Conservation (phyloP, 37 sponge, comb jelly and placozoan species). For the Chondrosia reniformis region DNA sequence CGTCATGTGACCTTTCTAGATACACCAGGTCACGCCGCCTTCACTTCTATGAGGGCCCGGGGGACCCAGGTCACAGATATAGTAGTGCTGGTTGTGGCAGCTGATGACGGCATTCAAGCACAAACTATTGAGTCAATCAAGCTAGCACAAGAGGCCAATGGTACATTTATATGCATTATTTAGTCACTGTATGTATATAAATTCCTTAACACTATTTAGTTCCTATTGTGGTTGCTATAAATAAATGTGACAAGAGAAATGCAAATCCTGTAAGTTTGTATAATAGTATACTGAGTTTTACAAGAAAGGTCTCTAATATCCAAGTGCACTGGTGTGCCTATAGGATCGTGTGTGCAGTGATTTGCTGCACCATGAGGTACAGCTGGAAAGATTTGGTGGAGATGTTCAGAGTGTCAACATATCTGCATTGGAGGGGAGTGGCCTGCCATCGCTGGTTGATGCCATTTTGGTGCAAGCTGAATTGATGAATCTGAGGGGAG, state of each 20-base stretch:
- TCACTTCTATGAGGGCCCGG: constrained; percentile 77
- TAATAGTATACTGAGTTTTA: not conserved
- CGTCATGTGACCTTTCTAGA: constrained; percentile 86
- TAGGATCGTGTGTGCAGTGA: constrained; percentile 29
- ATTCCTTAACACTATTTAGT: constrained; percentile 25
- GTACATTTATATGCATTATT: constrained; percentile 29
- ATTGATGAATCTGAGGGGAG: constrained; percentile 43
- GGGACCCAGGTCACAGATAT: constrained; percentile 85
- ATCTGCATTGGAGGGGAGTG: constrained; percentile 66
- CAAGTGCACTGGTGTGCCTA: not conserved
- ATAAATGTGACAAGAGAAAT: constrained; percentile 81
- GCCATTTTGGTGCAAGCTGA: constrained; percentile 72
- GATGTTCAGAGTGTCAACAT: constrained; percentile 78
- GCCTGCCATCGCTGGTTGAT: constrained; percentile 59
- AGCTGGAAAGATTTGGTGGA: constrained; percentile 83
- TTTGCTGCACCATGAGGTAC: constrained; percentile 67
- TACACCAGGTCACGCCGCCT: constrained; percentile 98
- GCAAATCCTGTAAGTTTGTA: constrained; percentile 40
- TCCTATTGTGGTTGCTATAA: constrained; percentile 91
- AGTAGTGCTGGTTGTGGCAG: constrained; percentile 91
- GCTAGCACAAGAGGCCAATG: constrained; percentile 51
- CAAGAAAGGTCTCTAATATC: not conserved
- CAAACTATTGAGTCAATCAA: constrained; percentile 88
- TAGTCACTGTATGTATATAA: too few species aligned
- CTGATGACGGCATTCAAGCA: constrained; percentile 85